These are phyloP conservation scores for Ochropleura plecta DNA, from an alignment of 2,888 invertebrate species.

Conservation along the genomic window DNA sequence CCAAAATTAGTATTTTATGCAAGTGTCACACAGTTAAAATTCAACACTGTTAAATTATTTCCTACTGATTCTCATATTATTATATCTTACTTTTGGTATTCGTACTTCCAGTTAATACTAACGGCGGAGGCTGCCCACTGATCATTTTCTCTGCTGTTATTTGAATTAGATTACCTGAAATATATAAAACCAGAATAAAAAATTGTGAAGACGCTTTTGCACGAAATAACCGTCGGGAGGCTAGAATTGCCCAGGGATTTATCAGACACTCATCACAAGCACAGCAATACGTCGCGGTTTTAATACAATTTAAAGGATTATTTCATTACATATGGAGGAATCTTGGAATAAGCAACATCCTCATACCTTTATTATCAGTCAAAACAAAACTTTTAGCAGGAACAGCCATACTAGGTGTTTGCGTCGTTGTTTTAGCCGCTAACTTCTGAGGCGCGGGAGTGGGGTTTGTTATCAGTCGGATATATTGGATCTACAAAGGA, in stretches of 20 bases:
- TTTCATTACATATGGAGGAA: neutral
- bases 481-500: constrained; percentile 92
- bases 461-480: constrained; percentile 92
- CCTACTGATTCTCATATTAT: neutral
- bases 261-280: neutral
- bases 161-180: constrained; percentile 82
- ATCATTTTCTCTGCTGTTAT: constrained; percentile 78
- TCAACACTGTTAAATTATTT: neutral
- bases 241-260: neutral
- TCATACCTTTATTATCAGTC: constrained; percentile 81
- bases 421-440: constrained; percentile 47
- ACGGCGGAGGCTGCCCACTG: constrained; percentile 73
- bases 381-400: constrained; percentile 80
- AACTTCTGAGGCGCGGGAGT: constrained; percentile 67
- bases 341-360: neutral
- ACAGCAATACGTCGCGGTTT: neutral
- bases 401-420: constrained; percentile 60
- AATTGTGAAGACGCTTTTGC: neutral
- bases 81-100: constrained; percentile 70
- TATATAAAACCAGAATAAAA: constrained; percentile 5
- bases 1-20: constrained; percentile 63
- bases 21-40: constrained; percentile 51
- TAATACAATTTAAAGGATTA: neutral
- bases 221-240: neutral
- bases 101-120: constrained; percentile 72